These are phyloP conservation scores for Drosophila ercepeae DNA, from an alignment of 1,140 invertebrate species.

Conservation along the genomic window DNA sequence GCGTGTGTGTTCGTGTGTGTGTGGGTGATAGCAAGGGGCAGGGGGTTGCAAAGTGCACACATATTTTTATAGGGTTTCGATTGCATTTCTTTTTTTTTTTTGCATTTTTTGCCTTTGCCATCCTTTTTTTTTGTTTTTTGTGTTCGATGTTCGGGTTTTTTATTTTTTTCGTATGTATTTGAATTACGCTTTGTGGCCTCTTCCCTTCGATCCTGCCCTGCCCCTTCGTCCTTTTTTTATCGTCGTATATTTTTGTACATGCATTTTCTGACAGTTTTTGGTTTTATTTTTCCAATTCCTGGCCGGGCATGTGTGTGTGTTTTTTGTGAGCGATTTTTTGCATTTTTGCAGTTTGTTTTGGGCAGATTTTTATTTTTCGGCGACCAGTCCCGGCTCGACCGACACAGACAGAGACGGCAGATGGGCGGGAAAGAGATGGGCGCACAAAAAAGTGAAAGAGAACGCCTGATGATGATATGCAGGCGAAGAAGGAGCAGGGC, in stretches of 20 bases:
- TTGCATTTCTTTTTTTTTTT: conserved; percentile 68
- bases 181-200: conserved; percentile 72
- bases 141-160: conserved; percentile 1
- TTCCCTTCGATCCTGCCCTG: conserved; percentile 6
- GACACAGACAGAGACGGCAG: conserved; percentile 42
- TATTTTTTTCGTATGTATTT: conserved; percentile 47
- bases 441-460: background rate
- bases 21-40: background rate
- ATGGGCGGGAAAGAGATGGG: background rate
- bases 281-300: conserved; percentile 10
- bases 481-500: conserved; percentile 27
- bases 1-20: conserved; percentile 3
- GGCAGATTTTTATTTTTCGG: conserved; percentile 82
- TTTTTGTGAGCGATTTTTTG: conserved; percentile 51
- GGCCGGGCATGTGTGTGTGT: conserved; percentile 8
- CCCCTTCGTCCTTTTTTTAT: conserved; percentile 19
- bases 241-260: conserved; percentile 27
- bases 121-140: conserved; percentile 24
- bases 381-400: conserved; percentile 50
- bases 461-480: background rate
- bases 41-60: conserved; percentile 56
- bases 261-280: conserved; percentile 22
- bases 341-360: conserved; percentile 67
- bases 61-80: conserved; percentile 80
- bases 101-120: conserved; percentile 22